A percentile compares a stretch with the other conserved stretches of the same genome.
phyloP scores from a whole-genome alignment of 2,113 vertebrate genomes.

The Sceloporus tristichus region DNA sequence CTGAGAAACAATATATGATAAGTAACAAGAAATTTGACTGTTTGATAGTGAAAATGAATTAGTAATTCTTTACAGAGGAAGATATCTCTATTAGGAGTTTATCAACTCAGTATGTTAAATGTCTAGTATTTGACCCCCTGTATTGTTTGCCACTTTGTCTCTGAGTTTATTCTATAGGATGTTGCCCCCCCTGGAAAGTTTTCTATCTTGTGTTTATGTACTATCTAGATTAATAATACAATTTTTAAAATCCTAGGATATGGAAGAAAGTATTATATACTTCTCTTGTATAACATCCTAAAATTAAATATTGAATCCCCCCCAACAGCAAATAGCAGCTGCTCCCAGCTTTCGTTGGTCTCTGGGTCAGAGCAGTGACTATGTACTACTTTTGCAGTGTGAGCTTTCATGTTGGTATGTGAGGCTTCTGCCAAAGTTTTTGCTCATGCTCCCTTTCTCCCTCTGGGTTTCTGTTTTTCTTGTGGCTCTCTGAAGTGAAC shows the following conservation, averaged over 20 bases:
- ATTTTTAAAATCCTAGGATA: background rate
- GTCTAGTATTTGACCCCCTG: background rate
- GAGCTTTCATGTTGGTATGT: slow-evolving; percentile 71
- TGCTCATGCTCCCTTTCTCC: slow-evolving; percentile 50
- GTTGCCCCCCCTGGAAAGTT: background rate
- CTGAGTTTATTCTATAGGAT: background rate
- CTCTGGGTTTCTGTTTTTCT: slow-evolving; percentile 45
- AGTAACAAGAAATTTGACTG: background rate
- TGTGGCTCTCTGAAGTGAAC: slow-evolving; percentile 36
- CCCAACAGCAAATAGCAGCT: slow-evolving; percentile 64
- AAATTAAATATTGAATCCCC: slow-evolving; percentile 42
- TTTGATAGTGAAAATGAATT: slow-evolving; percentile 15
- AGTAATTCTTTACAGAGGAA: background rate
- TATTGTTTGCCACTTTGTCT: background rate
- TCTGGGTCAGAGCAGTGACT: slow-evolving; percentile 37
- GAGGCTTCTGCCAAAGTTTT: slow-evolving; percentile 68
- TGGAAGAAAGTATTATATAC: background rate
- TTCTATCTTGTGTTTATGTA: background rate
- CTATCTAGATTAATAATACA: background rate
- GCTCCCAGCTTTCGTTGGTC: slow-evolving; percentile 56
- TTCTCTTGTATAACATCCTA: slow-evolving; percentile 51
- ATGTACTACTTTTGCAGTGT: slow-evolving; percentile 60
- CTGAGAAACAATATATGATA: background rate
- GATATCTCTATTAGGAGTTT: background rate
- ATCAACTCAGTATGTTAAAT: background rate